Conservation (phyloP, 2,888 invertebrate species). For the Caenorhabditis virilis region DNA sequence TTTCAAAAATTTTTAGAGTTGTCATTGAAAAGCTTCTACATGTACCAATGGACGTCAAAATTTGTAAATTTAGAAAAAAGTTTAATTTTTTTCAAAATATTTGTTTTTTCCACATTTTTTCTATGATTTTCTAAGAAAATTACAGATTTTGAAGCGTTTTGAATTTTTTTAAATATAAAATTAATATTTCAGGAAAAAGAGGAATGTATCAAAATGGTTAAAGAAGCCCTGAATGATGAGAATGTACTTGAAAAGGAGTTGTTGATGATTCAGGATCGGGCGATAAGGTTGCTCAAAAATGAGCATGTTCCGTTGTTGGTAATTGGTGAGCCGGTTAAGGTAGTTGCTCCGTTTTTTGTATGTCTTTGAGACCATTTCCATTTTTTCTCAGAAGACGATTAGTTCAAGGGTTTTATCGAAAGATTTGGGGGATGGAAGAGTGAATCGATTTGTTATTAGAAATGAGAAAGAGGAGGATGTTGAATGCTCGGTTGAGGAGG, state of each 20-base stretch:
- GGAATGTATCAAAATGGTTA: conserved; percentile 28
- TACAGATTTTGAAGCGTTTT: too few species aligned
- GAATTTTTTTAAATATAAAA: background rate
- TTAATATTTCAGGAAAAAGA: conserved; percentile 13
- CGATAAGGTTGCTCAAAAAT: conserved; percentile 16
- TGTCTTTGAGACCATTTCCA: too few species aligned
- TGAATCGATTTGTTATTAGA: conserved; percentile 53
- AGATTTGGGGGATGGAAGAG: conserved; percentile 53
- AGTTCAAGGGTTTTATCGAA: conserved; percentile 43
- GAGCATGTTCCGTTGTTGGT: background rate
- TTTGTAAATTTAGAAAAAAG: too few species aligned
- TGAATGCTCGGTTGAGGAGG: conserved; percentile 53
- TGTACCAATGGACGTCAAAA: too few species aligned
- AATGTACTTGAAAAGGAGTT: conserved; percentile 38
- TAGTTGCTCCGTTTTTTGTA: too few species aligned
- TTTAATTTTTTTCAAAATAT: too few species aligned
- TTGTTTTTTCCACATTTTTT: too few species aligned
- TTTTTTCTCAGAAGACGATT: too few species aligned
- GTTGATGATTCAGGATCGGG: conserved; percentile 52
- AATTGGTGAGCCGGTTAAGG: background rate
- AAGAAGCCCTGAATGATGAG: conserved; percentile 27
- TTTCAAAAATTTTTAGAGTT: too few species aligned
- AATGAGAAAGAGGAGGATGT: conserved; percentile 23
- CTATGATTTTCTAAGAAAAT: too few species aligned
- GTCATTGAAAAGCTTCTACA: too few species aligned